Conservation (phyloP, 1,140 invertebrate species). For the Pseudomyrmex gracilis region DNA sequence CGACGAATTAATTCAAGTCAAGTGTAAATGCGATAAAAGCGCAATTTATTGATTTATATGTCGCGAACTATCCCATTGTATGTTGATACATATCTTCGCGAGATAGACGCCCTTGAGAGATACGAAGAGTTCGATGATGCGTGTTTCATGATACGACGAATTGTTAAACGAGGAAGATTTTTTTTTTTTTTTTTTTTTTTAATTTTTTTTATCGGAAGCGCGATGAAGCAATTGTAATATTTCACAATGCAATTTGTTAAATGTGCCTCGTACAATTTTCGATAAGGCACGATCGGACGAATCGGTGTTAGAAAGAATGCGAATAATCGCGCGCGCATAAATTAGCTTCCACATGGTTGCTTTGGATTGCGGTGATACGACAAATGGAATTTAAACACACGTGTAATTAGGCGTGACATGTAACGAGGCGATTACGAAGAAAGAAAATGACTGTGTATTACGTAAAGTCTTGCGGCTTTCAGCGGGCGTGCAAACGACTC, state of each 20-base stretch:
- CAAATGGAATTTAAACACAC: background rate
- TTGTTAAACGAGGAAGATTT: background rate
- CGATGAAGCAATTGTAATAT: background rate
- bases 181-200: no score
- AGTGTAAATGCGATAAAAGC: background rate
- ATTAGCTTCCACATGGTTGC: background rate
- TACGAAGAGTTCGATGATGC: background rate
- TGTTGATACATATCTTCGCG: background rate
- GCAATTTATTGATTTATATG: conserved; percentile 3
- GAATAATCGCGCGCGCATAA: background rate
- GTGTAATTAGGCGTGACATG: background rate
- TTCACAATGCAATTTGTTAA: background rate
- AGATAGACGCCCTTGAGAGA: background rate
- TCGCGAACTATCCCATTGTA: background rate
- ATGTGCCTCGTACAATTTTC: background rate
- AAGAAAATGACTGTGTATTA: background rate
- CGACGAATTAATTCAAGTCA: background rate
- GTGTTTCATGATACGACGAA: conserved; percentile 12
- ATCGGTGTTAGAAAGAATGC: background rate
- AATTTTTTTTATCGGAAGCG: no score
- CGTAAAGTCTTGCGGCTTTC: background rate
- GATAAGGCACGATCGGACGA: conserved; percentile 4
- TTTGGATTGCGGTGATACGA: background rate
- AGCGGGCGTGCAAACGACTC: background rate
- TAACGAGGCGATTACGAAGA: background rate